A percentile compares a stretch with the other conserved stretches of the same genome.
phyloP scores from a whole-genome alignment of 1,140 invertebrate species.

The Epicauta chinensis region DNA sequence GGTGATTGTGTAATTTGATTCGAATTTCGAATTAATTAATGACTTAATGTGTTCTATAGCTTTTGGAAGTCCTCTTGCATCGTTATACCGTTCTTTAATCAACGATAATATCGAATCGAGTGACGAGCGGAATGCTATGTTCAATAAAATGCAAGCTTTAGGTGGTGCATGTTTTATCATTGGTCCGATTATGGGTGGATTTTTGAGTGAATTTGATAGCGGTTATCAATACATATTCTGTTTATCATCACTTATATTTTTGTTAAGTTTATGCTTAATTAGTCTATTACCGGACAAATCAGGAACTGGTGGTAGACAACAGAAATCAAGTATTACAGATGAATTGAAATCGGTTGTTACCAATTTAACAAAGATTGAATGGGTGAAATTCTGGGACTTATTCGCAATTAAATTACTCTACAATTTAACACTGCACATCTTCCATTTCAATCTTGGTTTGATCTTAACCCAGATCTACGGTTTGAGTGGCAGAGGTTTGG shows the following conservation, averaged over 20 bases:
- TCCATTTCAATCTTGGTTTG: conserved; percentile 20
- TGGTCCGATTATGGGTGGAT: conserved; percentile 18
- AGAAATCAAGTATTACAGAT: not conserved
- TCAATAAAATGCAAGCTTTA: conserved; percentile 16
- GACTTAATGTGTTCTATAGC: conserved; percentile 12
- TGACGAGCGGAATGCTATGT: conserved; percentile 18
- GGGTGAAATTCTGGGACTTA: not conserved
- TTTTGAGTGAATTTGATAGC: conserved; percentile 19
- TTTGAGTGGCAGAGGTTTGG: conserved; percentile 9
- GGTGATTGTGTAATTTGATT: not conserved
- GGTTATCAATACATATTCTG: conserved; percentile 17
- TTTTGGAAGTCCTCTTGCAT: conserved; percentile 15
- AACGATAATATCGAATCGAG: conserved; percentile 16
- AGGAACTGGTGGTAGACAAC: not conserved
- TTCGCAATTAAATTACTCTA: conserved; percentile 7
- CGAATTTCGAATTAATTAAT: not conserved
- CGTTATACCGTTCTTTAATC: conserved; percentile 17
- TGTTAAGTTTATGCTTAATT: conserved; percentile 11
- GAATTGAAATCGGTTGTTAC: not conserved
- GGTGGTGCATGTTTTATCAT: conserved; percentile 9
- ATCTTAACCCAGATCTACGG: conserved; percentile 13
- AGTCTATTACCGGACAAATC: not conserved
- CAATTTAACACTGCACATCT: conserved; percentile 10
- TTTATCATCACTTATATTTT: not conserved
- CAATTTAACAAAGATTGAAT: conserved; percentile 4